Conservation (phyloP, 1,140 invertebrate species). For the Xylocopa sonorina region DNA sequence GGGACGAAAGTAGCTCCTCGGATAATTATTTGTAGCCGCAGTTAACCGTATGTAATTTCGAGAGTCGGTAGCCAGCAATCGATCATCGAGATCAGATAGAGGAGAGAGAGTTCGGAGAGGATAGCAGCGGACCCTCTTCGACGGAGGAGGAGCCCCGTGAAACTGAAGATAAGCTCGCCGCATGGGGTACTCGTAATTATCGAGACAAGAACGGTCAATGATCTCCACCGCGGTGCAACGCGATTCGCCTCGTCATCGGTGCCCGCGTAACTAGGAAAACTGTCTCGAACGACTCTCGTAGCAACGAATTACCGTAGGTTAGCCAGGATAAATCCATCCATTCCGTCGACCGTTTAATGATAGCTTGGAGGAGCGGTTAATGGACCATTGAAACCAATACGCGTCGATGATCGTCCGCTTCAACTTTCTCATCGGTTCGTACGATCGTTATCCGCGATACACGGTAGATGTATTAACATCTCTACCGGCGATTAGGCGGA, state of each 20-base stretch:
- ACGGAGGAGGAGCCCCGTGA: constrained; percentile 50
- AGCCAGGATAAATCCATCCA: no score
- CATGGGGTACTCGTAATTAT: constrained; percentile 74
- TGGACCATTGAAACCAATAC: constrained; percentile 34
- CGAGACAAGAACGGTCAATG: constrained; percentile 70
- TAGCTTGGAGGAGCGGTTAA: constrained; percentile 49
- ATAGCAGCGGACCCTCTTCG: constrained; percentile 49
- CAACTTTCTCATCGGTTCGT: constrained; percentile 26
- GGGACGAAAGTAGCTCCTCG: constrained; percentile 59
- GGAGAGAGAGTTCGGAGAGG: constrained; percentile 30
- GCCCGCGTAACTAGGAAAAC: constrained; percentile 27
- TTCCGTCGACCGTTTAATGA: background rate
- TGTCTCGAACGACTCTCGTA: no score
- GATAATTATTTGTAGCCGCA: constrained; percentile 65
- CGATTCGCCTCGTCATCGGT: constrained; percentile 65
- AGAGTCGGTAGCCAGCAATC: constrained; percentile 72
- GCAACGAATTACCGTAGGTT: no score
- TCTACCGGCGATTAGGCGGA: no score
- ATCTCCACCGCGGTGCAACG: constrained; percentile 63
- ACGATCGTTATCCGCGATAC: constrained; percentile 3
- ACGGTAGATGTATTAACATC: constrained; percentile 5
- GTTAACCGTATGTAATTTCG: constrained; percentile 69
- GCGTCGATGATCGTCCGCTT: background rate
- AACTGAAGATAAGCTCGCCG: constrained; percentile 69
- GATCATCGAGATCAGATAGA: constrained; percentile 70